Evolutionary conservation across 2,113 vertebrate genomes (phyloP).

Genomic region (Acanthochromis polyacanthus): DNA sequence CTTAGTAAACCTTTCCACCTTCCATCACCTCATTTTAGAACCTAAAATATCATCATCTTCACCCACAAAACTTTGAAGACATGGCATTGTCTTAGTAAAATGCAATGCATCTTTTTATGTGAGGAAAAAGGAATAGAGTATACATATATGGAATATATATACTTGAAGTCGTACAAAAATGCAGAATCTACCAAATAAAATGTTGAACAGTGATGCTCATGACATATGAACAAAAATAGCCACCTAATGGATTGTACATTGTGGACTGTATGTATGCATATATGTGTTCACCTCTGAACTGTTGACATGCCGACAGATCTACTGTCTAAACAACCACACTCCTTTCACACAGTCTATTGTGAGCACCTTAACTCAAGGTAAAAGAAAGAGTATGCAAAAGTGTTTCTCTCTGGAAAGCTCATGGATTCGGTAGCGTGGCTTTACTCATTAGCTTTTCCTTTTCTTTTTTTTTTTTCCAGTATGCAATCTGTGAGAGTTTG

Average conservation of each 20-base stretch:
- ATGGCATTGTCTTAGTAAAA: constrained; percentile 56
- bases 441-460: constrained; percentile 48
- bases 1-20: constrained; percentile 77
- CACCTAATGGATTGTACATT: constrained; percentile 53
- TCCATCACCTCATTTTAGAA: constrained; percentile 41
- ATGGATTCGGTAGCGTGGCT: constrained; percentile 66
- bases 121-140: constrained; percentile 42
- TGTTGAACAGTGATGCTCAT: constrained; percentile 52
- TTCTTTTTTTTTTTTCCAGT: constrained; percentile 60
- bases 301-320: constrained; percentile 46
- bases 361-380: constrained; percentile 60
- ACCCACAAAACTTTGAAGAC: constrained; percentile 68
- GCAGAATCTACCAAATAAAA: constrained; percentile 78
- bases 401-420: constrained; percentile 54
- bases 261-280: constrained; percentile 59
- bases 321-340: constrained; percentile 37
- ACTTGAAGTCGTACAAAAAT: constrained; percentile 67
- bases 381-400: constrained; percentile 67
- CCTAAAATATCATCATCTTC: constrained; percentile 24
- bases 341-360: constrained; percentile 40
- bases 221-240: constrained; percentile 57
- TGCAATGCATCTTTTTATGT: constrained; percentile 53
- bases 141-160: constrained; percentile 50
- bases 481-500: constrained; percentile 73
- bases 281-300: constrained; percentile 63